A percentile compares a stretch with the other conserved stretches of the same genome.
phyloP scores from a whole-genome alignment of 2,888 invertebrate genomes.

The Dicyrtoma fusca region DNA sequence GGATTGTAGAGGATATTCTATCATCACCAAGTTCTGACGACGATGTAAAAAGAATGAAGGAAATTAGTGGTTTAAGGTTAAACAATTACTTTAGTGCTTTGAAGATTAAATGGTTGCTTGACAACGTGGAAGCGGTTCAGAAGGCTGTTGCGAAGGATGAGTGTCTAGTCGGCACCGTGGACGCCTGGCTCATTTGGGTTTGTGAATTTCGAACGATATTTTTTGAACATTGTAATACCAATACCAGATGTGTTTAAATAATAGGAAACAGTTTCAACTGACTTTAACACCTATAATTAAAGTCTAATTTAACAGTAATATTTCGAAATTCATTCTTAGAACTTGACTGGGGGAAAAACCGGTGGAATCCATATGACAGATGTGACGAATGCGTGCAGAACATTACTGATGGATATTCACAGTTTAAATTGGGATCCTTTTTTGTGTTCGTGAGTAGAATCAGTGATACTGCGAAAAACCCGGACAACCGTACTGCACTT shows the following conservation, averaged over 20 bases:
- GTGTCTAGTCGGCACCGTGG: slow-evolving; percentile 87
- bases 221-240: too few relatives aligned
- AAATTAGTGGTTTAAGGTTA: slow-evolving; percentile 81
- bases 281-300: too few relatives aligned
- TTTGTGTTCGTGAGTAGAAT: slow-evolving; percentile 30
- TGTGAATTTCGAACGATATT: too few relatives aligned
- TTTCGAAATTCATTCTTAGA: slow-evolving; percentile 67
- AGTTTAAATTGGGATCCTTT: slow-evolving; percentile 80
- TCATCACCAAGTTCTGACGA: slow-evolving; percentile 70
- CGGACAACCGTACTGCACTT: background rate
- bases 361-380: slow-evolving; percentile 86
- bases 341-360: slow-evolving; percentile 76
- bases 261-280: too few relatives aligned
- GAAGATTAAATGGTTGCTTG: slow-evolving; percentile 90
- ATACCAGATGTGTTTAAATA: too few relatives aligned
- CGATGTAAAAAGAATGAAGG: slow-evolving; percentile 71
- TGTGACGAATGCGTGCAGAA: slow-evolving; percentile 92
- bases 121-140: slow-evolving; percentile 80
- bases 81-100: slow-evolving; percentile 90
- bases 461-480: too few relatives aligned
- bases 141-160: slow-evolving; percentile 75
- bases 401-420: slow-evolving; percentile 88
- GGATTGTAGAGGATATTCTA: slow-evolving; percentile 82
- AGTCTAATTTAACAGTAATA: too few relatives aligned
- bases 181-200: slow-evolving; percentile 97